Conservation (phyloP, 2,888 invertebrate genomes). For the Cremastinae sp. region DNA sequence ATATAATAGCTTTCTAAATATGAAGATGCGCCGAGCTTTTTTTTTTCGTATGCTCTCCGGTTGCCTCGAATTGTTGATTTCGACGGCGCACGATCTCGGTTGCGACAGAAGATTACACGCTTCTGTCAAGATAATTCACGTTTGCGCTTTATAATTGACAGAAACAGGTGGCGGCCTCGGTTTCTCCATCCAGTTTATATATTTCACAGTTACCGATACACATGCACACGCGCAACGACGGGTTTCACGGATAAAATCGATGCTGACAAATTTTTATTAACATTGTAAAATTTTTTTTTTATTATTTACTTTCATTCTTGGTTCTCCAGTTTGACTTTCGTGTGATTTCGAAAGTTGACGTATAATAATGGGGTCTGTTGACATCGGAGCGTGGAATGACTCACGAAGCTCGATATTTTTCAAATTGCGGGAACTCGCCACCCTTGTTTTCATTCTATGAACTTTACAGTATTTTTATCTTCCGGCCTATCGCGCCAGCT, state of each 20-base stretch:
- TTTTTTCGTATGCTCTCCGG: not conserved
- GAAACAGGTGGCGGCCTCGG: slow-evolving; percentile 31
- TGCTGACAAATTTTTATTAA: not conserved
- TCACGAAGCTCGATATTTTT: too few relatives aligned
- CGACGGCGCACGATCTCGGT: not conserved
- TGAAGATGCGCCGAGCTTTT: not conserved
- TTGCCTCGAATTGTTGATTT: not conserved
- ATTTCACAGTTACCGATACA: too few relatives aligned
- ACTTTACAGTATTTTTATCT: too few relatives aligned
- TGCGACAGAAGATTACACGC: slow-evolving; percentile 21
- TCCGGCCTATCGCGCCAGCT: too few relatives aligned
- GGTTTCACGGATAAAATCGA: slow-evolving; percentile 3
- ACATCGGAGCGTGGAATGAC: too few relatives aligned
- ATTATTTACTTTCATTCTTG: too few relatives aligned
- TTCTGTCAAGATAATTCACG: slow-evolving; percentile 16
- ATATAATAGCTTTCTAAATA: slow-evolving; percentile 1
- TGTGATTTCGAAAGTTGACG: too few relatives aligned
- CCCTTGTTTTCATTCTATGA: too few relatives aligned
- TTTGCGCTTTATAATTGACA: slow-evolving; percentile 39
- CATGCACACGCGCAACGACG: not conserved
- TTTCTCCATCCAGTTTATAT: slow-evolving; percentile 16
- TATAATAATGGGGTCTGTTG: too few relatives aligned
- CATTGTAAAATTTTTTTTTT: too few relatives aligned
- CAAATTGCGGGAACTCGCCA: too few relatives aligned
- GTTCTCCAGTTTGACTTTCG: too few relatives aligned